Conservation (phyloP, 2,888 invertebrate genomes). For the Drosophila gaucha region DNA sequence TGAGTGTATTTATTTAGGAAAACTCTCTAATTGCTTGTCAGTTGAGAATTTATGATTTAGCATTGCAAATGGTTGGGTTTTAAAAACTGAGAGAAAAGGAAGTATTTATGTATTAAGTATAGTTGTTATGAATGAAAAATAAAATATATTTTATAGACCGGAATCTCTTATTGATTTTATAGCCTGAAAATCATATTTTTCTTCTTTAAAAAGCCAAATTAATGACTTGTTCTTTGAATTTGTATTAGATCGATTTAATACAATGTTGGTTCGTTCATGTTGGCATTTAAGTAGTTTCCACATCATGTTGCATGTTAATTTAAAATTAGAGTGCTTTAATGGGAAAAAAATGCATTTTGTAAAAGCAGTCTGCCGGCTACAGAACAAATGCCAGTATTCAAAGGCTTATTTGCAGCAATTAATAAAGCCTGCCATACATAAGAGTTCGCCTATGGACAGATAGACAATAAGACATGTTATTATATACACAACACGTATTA, state of each 20-base stretch:
- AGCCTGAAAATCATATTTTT: no score
- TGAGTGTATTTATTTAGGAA: slow-evolving; percentile 28
- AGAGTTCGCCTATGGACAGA: slow-evolving; percentile 22
- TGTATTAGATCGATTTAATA: neutral
- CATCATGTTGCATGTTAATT: slow-evolving; percentile 54
- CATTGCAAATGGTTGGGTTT: slow-evolving; percentile 17
- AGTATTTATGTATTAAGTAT: no score
- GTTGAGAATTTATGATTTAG: slow-evolving; percentile 52
- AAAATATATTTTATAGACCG: no score
- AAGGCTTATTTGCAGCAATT: slow-evolving; percentile 44
- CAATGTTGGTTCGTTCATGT: slow-evolving; percentile 9
- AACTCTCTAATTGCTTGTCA: slow-evolving; percentile 48
- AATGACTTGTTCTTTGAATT: no score
- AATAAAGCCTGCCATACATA: slow-evolving; percentile 33
- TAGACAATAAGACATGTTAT: slow-evolving; percentile 18
- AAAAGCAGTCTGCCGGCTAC: slow-evolving; percentile 12
- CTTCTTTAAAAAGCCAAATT: no score
- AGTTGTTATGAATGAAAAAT: no score
- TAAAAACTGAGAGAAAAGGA: neutral
- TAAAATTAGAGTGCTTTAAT: slow-evolving; percentile 40
- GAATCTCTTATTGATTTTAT: no score
- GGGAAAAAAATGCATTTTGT: slow-evolving; percentile 24
- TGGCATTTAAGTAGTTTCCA: slow-evolving; percentile 11
- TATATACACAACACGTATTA: slow-evolving; percentile 6
- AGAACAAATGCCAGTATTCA: slow-evolving; percentile 21